phyloP scores from a whole-genome alignment of 2,888 invertebrate species.

The Caenorhabditis japonica region DNA sequence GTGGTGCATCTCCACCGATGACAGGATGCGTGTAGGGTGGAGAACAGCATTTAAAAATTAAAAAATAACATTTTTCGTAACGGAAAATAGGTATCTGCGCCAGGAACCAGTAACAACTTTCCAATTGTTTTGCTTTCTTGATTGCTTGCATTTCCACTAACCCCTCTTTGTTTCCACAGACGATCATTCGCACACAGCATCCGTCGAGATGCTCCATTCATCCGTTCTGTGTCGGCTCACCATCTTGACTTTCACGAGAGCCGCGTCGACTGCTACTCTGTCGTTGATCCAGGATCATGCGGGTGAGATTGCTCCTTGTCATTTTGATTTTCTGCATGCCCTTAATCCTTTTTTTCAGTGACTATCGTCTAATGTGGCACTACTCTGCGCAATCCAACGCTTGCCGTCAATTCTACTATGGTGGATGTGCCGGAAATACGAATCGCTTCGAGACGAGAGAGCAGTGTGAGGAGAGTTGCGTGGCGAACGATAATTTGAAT shows the following conservation, averaged over 20 bases:
- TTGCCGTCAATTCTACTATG: slow-evolving; percentile 71
- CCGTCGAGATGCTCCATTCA: slow-evolving; percentile 24
- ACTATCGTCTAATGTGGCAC: slow-evolving; percentile 39
- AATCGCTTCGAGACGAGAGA: slow-evolving; percentile 70
- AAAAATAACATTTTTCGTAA: not conserved
- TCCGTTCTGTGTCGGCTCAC: slow-evolving; percentile 29
- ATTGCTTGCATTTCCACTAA: not conserved
- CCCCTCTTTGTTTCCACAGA: slow-evolving; percentile 9
- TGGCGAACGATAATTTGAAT: too few relatives aligned
- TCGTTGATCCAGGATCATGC: slow-evolving; percentile 50
- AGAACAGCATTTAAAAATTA: too few relatives aligned
- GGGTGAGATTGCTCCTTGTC: slow-evolving; percentile 13
- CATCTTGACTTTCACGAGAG: slow-evolving; percentile 11
- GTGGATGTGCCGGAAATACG: slow-evolving; percentile 74
- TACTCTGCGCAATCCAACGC: slow-evolving; percentile 25
- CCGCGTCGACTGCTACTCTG: slow-evolving; percentile 39
- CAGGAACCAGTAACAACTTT: too few relatives aligned
- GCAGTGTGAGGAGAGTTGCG: slow-evolving; percentile 68
- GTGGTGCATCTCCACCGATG: too few relatives aligned
- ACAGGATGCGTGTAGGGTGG: too few relatives aligned
- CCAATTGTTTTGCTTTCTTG: too few relatives aligned
- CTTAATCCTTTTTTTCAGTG: too few relatives aligned
- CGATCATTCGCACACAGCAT: slow-evolving; percentile 24
- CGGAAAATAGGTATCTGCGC: too few relatives aligned
- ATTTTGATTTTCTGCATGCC: too few relatives aligned